Evolutionary conservation across 2,888 invertebrate species (phyloP), one percentile per base, ranked within the genome.

Genomic region (Phyllotreta cruciferae): DNA sequence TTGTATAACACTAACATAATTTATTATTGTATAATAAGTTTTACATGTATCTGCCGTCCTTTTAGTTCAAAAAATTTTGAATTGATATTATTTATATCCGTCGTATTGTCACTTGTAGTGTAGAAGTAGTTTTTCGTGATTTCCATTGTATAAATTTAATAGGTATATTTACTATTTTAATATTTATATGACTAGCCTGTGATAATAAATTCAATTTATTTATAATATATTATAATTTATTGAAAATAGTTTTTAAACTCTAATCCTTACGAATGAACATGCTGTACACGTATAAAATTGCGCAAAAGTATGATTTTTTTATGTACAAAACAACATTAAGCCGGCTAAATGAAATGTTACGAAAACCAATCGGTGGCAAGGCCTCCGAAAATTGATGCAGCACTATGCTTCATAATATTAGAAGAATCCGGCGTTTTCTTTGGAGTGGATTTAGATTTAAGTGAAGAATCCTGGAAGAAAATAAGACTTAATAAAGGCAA

Each of bases 291-390:
- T 68, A 70, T 55, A 70, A 68, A 71, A 63, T 55, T 66, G 60
- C 64, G 64, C 57, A 64, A 56, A 52, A 64, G 63, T 56, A 62
- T 60, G 58, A 63, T 60, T 54, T n/a, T 38, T 47, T 57, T 64
- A 60, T 66, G 66, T 64, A 66, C 62, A 64, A 57, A 56, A 67
- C 60, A 45, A 55, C 39, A 52, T 13, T 8, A 34, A 44, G n/a
- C 45, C 60, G 41, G 36, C 37, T 36, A 1, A 45, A 11, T 9
- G 36, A 50, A 63, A 60, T 72, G 74, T 76, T 81, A 81, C 70
- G 80, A 81, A 77, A 93, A 93, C 92, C 92, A 93, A 78, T 93
- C 92, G 7, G 90, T 89, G 6, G 92, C 89, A 87, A 92, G 90
- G 2, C 89, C 90, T 57, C 89, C 92, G 79, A 93, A 92, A 81